Percentiles rank a stretch among this genome's conserved stretches.
These are phyloP conservation scores for Hypselothyrea guttata DNA, from an alignment of 2,888 invertebrate genomes.

Conservation along the genomic window DNA sequence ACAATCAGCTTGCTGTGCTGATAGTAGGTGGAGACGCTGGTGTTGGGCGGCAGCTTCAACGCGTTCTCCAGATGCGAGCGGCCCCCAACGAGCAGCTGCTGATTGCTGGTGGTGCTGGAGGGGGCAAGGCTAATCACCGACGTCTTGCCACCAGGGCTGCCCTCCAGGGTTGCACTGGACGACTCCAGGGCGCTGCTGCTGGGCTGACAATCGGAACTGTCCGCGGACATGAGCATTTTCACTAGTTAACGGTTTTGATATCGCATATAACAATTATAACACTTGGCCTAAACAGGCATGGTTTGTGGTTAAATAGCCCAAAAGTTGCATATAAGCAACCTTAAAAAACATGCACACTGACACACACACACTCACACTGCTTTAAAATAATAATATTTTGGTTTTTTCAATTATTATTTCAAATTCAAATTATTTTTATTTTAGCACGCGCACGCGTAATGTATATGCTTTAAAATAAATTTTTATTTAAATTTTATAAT, in stretches of 20 bases:
- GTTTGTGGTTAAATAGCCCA: slow-evolving; percentile 23
- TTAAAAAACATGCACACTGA: neutral
- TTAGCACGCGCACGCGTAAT: no score
- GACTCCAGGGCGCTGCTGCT: slow-evolving; percentile 68
- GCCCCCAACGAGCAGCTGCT: slow-evolving; percentile 66
- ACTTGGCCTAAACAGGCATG: slow-evolving; percentile 38
- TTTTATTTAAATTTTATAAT: no score
- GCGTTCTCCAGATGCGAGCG: slow-evolving; percentile 81
- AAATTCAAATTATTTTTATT: no score
- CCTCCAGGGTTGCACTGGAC: slow-evolving; percentile 20
- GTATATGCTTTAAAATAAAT: no score
- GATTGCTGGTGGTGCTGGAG: slow-evolving; percentile 61
- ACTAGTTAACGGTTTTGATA: neutral
- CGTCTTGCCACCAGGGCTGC: slow-evolving; percentile 66
- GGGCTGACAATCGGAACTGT: slow-evolving; percentile 82
- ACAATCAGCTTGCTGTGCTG: slow-evolving; percentile 77
- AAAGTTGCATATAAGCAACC: slow-evolving; percentile 20
- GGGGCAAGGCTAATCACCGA: slow-evolving; percentile 78
- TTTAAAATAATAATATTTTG: no score
- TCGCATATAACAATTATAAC: neutral
- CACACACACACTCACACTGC: slow-evolving; percentile 7
- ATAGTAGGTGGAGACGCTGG: slow-evolving; percentile 80
- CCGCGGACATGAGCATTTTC: slow-evolving; percentile 83
- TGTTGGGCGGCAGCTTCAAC: slow-evolving; percentile 80
- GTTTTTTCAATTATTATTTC: no score